Evolutionary conservation across 2,888 invertebrate genomes (phyloP), one percentile per base, ranked within the genome.

Genomic region (Mylabris sibirica): DNA sequence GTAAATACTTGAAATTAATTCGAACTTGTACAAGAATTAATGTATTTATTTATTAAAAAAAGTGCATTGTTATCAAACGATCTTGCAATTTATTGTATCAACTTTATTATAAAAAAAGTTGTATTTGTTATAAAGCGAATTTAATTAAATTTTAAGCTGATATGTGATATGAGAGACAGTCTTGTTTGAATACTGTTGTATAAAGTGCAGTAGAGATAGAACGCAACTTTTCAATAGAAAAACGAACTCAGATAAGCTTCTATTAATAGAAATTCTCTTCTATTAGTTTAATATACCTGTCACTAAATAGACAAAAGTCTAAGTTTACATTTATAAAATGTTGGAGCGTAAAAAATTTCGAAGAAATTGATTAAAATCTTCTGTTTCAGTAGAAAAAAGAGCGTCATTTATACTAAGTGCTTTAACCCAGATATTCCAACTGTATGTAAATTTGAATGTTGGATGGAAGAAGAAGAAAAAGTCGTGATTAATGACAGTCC

Each of bases 401-500:
- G 12, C 17, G 12, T 57, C 57, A 24, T 57, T 57, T 24, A 0
- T 49, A 49, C 20, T 49, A 49, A 57, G 24, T 57, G 57, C 24
- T 57, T 24, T 57, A 57, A 57, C 57, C 57, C 24, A 57, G 24
- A 57, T 57, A 57, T 1, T 24, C 57, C 4, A 57, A 24, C 57
- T 24, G 24, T 24, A 57, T 57, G 57, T 57, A 57, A 57, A 57
- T 57, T 57, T 57, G 57, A 14, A 5, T 57, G 1, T 24, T 49
- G 30, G 49, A 20, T 9, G 8, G n/a, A 20, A 49, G 22, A 44
- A 44, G 17, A 17, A 44, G 5, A 44, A 20, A 53, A 53, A 11
- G 20, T 22, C 49, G 57, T 57, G 57, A 57, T 57, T 57, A 24
- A 57, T 57, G 57, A 3, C 12, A 22, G 11, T 57, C 57, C 57